Conservation (phyloP, 2,888 invertebrate species). For the Lutraria lutraria region DNA sequence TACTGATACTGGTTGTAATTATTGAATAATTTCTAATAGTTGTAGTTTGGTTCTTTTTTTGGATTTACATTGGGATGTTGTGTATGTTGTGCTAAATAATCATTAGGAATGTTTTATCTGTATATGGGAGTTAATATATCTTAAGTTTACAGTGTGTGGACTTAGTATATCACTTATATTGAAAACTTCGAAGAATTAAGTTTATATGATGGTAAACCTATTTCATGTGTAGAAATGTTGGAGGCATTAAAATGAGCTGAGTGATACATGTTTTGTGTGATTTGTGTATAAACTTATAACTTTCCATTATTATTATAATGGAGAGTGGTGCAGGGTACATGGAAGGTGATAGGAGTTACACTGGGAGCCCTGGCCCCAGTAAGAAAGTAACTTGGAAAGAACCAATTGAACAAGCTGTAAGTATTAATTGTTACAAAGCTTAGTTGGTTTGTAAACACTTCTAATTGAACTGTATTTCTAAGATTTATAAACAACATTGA, state of each 20-base stretch:
- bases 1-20: conserved; percentile 21
- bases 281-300: neutral
- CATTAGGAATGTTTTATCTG: neutral
- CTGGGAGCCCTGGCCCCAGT: conserved; percentile 71
- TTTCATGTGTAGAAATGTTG: neutral
- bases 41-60: conserved; percentile 20
- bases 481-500: no score
- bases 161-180: neutral
- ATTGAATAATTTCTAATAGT: conserved; percentile 13
- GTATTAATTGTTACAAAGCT: conserved; percentile 36
- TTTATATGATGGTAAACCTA: neutral
- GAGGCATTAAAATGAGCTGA: neutral
- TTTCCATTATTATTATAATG: conserved; percentile 46
- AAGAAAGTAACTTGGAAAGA: conserved; percentile 83
- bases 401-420: conserved; percentile 76
- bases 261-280: neutral
- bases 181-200: conserved; percentile 5
- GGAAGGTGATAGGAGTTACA: conserved; percentile 71
- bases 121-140: conserved; percentile 13
- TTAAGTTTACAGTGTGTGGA: neutral
- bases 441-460: neutral
- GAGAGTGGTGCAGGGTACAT: conserved; percentile 71
- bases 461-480: no score
- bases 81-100: neutral
- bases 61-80: neutral